Conservation (phyloP, 1,140 invertebrate species). For the Adoxophyes honmai region DNA sequence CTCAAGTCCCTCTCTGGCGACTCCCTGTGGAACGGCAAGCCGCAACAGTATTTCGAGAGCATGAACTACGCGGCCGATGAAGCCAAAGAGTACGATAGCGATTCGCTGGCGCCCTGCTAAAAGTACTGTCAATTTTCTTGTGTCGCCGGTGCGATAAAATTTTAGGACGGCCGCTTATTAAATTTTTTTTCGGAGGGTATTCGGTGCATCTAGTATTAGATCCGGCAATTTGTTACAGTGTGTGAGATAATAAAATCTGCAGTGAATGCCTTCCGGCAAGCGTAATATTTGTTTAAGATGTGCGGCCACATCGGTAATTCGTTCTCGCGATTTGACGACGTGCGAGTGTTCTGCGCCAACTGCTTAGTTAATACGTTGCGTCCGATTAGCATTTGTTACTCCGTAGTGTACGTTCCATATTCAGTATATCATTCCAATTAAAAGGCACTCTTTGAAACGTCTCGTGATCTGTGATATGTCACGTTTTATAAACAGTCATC, state of each 20-base stretch:
- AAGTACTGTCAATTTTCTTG: neutral
- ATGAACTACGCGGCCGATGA: conserved; percentile 48
- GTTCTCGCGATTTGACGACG: no score
- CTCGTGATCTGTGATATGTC: conserved; percentile 51
- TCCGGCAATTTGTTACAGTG: no score
- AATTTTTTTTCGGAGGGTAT: no score
- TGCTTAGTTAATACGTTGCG: no score
- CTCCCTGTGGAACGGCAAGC: conserved; percentile 63
- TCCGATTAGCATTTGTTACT: conserved; percentile 16
- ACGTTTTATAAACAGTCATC: conserved; percentile 22
- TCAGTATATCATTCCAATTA: conserved; percentile 26
- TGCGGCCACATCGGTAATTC: no score
- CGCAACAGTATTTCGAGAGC: conserved; percentile 69
- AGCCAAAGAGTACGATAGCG: conserved; percentile 53
- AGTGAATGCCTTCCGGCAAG: no score
- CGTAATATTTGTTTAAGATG: no score
- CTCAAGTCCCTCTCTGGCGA: conserved; percentile 42
- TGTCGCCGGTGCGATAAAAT: no score
- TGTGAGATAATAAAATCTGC: no score
- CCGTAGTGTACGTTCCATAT: neutral
- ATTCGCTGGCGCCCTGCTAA: conserved; percentile 50
- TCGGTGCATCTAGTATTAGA: no score
- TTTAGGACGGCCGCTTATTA: no score
- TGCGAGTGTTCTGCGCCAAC: no score
- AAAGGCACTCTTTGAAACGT: conserved; percentile 19